phyloP scores from a whole-genome alignment of 2,797 vertebrate species.

The Limnodromus scolopaceus region DNA sequence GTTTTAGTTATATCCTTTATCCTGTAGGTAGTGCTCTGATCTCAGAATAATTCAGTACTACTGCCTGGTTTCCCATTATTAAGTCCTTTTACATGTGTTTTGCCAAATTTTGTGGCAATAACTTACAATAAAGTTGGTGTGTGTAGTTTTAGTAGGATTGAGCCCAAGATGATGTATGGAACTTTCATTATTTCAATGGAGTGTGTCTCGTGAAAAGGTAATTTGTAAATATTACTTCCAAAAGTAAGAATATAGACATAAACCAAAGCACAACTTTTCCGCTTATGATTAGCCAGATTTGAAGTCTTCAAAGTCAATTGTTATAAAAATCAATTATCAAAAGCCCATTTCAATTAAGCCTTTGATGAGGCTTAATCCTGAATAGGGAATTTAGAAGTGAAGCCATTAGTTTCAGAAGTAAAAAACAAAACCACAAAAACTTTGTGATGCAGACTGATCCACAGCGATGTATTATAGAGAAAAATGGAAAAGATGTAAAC shows the following conservation, averaged over 20 bases:
- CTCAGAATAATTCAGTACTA: neutral
- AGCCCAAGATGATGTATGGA: neutral
- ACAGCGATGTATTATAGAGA: neutral
- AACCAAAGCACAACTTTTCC: neutral
- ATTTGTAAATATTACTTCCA: neutral
- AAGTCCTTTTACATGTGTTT: neutral
- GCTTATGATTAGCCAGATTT: neutral
- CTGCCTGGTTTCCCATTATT: neutral
- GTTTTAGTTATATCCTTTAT: neutral
- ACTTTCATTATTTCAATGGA: neutral
- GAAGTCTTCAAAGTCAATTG: neutral
- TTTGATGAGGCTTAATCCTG: neutral
- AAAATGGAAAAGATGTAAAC: neutral
- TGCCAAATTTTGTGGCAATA: neutral
- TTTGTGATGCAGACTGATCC: neutral
- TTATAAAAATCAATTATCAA: neutral
- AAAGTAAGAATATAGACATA: neutral
- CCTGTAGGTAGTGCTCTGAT: neutral
- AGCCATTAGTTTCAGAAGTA: neutral
- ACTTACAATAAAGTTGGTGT: neutral
- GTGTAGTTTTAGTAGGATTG: neutral
- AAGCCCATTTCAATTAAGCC: neutral
- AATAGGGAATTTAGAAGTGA: neutral
- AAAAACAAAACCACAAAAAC: neutral
- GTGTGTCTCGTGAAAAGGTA: neutral